A percentile compares a stretch with the other conserved stretches of the same genome.
Evolutionary conservation across 2,797 vertebrate species (phyloP).

Genomic region (Siniperca undulata): DNA sequence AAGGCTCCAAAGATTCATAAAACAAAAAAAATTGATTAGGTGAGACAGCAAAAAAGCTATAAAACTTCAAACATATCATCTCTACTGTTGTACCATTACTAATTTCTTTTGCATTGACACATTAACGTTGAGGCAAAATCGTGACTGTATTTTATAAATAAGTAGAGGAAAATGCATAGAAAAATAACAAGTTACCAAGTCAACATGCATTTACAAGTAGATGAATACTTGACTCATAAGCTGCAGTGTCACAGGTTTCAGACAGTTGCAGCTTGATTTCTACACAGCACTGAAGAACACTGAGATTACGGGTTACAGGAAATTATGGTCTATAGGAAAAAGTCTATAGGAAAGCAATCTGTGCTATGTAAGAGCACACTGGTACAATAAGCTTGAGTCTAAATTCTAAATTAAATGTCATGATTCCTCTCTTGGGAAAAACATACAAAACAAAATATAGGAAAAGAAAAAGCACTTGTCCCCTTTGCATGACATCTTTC

Average conservation of each 20-base stretch:
- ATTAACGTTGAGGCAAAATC: not conserved
- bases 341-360: not conserved
- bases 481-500: not conserved
- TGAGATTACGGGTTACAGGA: not conserved
- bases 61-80: not conserved
- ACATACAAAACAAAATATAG: not conserved
- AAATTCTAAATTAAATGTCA: not conserved
- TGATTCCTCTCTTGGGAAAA: not conserved
- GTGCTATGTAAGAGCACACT: not conserved
- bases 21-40: not conserved
- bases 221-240: slow-evolving; percentile 1
- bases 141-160: not conserved
- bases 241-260: slow-evolving; percentile 4
- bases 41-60: not conserved
- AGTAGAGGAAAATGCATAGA: not conserved
- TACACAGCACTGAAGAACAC: not conserved
- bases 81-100: not conserved
- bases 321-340: not conserved
- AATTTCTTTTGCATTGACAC: not conserved
- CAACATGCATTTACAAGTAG: not conserved
- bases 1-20: not conserved
- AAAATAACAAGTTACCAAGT: not conserved
- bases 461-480: not conserved
- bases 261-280: slow-evolving; percentile 4
- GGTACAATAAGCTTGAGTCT: not conserved